Evolutionary conservation across 2,797 vertebrate species (phyloP).

Genomic region (Melanotaenia maccullochi): DNA sequence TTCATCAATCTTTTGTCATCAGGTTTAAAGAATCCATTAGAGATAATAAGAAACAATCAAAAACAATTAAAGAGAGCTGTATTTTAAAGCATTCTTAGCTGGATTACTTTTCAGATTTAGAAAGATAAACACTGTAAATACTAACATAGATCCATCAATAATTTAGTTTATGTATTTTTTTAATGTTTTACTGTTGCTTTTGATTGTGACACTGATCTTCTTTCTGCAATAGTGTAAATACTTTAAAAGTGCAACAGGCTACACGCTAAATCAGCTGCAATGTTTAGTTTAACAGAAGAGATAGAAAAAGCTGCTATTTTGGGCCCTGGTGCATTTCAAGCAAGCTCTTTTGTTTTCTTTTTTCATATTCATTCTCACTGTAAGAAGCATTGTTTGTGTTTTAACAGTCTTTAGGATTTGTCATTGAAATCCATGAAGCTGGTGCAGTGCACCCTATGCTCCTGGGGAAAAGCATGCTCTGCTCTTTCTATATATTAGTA

Average conservation of each 20-base stretch:
- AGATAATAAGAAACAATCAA: slow-evolving; percentile 64
- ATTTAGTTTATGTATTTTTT: no score
- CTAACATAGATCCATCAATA: slow-evolving; percentile 2
- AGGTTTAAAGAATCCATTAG: slow-evolving; percentile 64
- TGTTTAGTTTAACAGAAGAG: background rate
- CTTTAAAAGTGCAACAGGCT: background rate
- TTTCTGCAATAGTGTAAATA: background rate
- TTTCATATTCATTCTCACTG: background rate
- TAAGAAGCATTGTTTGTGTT: background rate
- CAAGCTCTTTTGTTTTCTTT: background rate
- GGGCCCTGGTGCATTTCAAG: background rate
- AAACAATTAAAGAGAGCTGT: slow-evolving; percentile 45
- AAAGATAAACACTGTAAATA: slow-evolving; percentile 35
- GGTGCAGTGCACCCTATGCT: background rate
- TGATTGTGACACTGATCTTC: background rate
- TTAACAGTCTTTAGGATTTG: background rate
- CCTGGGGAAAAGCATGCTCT: background rate
- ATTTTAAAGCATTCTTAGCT: slow-evolving; percentile 45
- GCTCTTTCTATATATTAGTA: background rate
- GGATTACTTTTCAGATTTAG: slow-evolving; percentile 38
- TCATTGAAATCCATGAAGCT: background rate
- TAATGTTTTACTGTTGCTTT: background rate
- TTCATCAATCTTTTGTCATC: slow-evolving; percentile 61
- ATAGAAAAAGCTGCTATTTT: background rate
- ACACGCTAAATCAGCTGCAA: background rate